Evolutionary conservation across 2,888 invertebrate species (phyloP), one percentile per base, ranked within the genome.

Genomic region (Stenotaenia linearis): DNA sequence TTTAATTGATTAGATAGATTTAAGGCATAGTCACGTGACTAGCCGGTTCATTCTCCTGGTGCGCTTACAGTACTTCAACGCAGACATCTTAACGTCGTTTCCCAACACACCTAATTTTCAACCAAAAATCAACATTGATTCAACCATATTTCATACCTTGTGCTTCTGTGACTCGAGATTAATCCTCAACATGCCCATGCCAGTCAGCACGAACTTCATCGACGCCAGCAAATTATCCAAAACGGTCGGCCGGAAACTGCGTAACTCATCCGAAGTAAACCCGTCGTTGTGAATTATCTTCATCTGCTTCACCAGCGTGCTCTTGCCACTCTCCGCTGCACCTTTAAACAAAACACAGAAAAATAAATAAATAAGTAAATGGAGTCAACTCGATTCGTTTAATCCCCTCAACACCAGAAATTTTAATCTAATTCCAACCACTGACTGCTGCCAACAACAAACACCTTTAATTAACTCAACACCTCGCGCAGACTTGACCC

Each of bases 201-300:
- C 91, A 81, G 89, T 89, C 15, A 91, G 87, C 18, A 91, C 91
- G 86, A 90, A 91, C 85, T 91, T 91, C 91, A 91, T 91, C 21
- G 91, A 91, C 21, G 90, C 89, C 77, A 91, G 85, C 28, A 91
- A 86, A 85, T 91, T 91, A 84, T 91, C 91, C 82, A 91, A 84
- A 28, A 91, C 90, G 3, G 91, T 90, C 0, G 90, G 90, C 83
- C 90, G 87, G 84, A 90, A 91, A 80, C 90, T 89, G 79, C 88
- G 88, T 30, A 91, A 85, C 85, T 91, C 91, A 28, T 89, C 88
- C 79, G 86, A 85, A 3, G 90, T 90, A 84, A 91, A 91, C 15
- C 91, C 91, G 85, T 90, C 90, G 79, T 90, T 90, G 84, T 91
- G 91, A 80, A 91, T 91, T 79, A 91, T 91, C 85, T 91, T 91